Evolutionary conservation across 2,888 invertebrate species (phyloP), one percentile per base, ranked within the genome.

Genomic region (Cancer borealis): DNA sequence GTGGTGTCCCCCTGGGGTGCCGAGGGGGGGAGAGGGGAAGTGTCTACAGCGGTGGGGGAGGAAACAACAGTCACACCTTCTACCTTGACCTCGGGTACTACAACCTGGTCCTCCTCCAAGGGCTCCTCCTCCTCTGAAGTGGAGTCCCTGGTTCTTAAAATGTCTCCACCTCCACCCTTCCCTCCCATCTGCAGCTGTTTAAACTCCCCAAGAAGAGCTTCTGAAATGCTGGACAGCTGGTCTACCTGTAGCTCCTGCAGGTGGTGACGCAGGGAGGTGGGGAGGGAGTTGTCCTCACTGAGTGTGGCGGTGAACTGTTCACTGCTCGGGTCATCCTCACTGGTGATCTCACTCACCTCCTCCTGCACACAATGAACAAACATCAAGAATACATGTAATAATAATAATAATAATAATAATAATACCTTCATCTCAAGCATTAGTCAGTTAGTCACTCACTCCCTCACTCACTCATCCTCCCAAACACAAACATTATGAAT

Each of bases 231-330:
- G 92, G 92, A 92, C 93, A 95, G 49, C 92, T 93, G 93, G 45
- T 95, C 93, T 95, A 95, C 95, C 95, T 95, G 93, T 45, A 95
- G 73, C 79, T 94, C 95, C 88, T 95, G 92, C 39, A 95, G 95
- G 84, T 95, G 95, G 21, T 73, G 94, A n/a, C 87, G 94, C 26
- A 95, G 95, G 30, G 95, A 94, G 3, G 92, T 91, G 79, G 95
- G 95, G 79, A 95, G 94, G 66, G 95, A 95, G 17, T 91, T 94
- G 88, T 95, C 95, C 66, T 95, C 95, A 89, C 95, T 95, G 26
- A 95, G 91, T 1, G 95, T 95, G 39, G 92, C 92, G 12, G 94
- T 95, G 45, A 94, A 91, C n/a, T 91, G 94, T 87, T 95, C 95
- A 46, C 95, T 95, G 92, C 94, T 95, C 21, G 89, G 91, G 17